Evolutionary conservation across 2,113 vertebrate genomes (phyloP).

Genomic region (Labeo catla): DNA sequence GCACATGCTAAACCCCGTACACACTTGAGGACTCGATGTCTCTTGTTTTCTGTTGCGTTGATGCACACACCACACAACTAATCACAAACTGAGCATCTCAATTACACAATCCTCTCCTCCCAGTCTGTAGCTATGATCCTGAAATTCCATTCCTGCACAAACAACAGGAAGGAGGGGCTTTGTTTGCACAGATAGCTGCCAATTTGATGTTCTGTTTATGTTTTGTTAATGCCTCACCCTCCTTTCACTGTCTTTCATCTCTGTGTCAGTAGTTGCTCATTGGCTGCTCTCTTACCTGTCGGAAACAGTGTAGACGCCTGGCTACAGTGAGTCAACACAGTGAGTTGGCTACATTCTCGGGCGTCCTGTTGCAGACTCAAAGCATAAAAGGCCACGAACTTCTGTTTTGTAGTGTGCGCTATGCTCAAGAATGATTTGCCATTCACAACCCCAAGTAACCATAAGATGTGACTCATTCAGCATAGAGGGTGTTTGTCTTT

Average conservation of each 20-base stretch:
- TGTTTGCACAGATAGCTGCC: background rate
- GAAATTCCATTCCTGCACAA: conserved; percentile 1
- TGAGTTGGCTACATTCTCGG: background rate
- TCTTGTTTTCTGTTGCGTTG: background rate
- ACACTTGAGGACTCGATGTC: background rate
- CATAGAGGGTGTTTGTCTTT: background rate
- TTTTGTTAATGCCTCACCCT: background rate
- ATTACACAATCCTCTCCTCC: background rate
- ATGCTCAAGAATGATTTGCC: background rate
- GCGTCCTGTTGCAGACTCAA: background rate
- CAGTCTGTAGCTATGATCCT: background rate
- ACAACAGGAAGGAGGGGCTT: background rate
- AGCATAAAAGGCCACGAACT: background rate
- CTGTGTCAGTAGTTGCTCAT: background rate
- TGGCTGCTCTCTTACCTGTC: background rate
- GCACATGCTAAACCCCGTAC: background rate
- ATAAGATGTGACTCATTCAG: background rate
- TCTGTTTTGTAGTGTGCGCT: background rate
- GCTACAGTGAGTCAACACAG: background rate
- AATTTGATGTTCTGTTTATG: background rate
- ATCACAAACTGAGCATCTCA: background rate
- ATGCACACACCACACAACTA: background rate
- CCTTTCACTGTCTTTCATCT: background rate
- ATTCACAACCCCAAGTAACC: background rate
- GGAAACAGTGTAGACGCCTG: background rate